Base-by-base conservation (phyloP, 2,797 vertebrate species). In the Psittacula echo region DNA sequence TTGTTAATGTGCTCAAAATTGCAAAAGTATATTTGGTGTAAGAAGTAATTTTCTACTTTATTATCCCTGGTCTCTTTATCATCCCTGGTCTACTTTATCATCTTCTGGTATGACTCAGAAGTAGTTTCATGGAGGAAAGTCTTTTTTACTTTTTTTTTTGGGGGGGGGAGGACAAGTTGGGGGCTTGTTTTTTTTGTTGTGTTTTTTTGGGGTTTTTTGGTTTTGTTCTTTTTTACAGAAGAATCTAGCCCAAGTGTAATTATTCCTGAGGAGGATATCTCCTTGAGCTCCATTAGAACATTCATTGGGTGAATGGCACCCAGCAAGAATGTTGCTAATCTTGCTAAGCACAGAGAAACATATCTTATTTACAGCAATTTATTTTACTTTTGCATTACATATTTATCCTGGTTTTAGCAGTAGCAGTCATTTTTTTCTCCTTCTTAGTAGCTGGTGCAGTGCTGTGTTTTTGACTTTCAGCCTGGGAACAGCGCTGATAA, bases 311-410 rank as follows among this genome's bases (percentile, higher is more conserved):
- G 66, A 85, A 56, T 96, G 84, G 45, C 87, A 94, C 74, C 61
- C 86, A 91, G 91, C 42, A 41, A 77, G 90, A 97, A 93, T 75
- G 81, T 83, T 93, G 54, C 88, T 54, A 58, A 70, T 92, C 30
- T 76, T 68, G 85, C 88, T 75, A 94, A 90, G 89, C 72, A 94
- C 89, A 92, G 87, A 94, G 44, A 89, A 96, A 94, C 84, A 45
- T 91, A 56, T 50, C 30, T 71, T 87, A 74, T 67, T 93, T 89
- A 92, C 79, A 96, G 45, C 87, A 85, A 39, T 91, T 87, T 45
- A 17, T 78, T 90, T 94, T 70, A 85, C 72, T 94, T 89, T 85
- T 93, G 5, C 85, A 37, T 76, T 72, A 29, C 53, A 19, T 80
- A 37, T 37, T 37, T 37, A 37, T 37, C 37, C 37, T 37, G 37